These are phyloP conservation scores for Drosophila eugracilis DNA, from an alignment of 1,140 invertebrate species.

Conservation along the genomic window DNA sequence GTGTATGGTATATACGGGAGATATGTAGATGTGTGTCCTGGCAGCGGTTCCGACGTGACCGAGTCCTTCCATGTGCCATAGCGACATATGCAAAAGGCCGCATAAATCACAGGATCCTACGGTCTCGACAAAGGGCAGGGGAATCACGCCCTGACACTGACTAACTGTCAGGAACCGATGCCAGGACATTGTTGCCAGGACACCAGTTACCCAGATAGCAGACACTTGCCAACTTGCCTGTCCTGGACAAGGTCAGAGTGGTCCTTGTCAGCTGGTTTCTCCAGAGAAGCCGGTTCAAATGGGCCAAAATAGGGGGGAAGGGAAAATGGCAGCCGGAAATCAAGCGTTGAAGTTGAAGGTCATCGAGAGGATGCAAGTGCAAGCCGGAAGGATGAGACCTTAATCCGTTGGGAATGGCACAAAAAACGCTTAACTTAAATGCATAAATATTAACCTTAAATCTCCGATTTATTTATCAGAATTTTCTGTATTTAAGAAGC, in stretches of 20 bases:
- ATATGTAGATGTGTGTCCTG: conserved; percentile 11
- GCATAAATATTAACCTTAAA: neutral
- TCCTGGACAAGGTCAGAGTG: conserved; percentile 38
- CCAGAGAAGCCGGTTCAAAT: neutral
- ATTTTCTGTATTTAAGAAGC: too few relatives aligned
- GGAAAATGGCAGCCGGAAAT: conserved; percentile 3
- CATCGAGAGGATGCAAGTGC: conserved; percentile 7
- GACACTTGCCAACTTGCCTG: conserved; percentile 21
- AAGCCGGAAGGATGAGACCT: conserved; percentile 8
- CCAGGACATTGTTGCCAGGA: conserved; percentile 39
- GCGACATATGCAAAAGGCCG: conserved; percentile 62
- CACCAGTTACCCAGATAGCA: conserved; percentile 8
- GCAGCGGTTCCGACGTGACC: conserved; percentile 33
- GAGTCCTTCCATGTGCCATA: conserved; percentile 22
- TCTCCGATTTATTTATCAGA: too few relatives aligned
- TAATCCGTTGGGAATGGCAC: neutral
- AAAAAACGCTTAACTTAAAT: neutral
- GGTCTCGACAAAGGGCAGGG: conserved; percentile 1
- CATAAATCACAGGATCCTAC: conserved; percentile 58
- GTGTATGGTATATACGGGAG: neutral
- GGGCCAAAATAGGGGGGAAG: neutral
- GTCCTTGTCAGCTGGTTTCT: neutral
- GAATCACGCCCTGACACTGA: conserved; percentile 59
- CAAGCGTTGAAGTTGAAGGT: conserved; percentile 13
- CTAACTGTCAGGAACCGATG: conserved; percentile 58